Conservation (phyloP, 2,888 invertebrate species). For the Synanthedon vespiformis region DNA sequence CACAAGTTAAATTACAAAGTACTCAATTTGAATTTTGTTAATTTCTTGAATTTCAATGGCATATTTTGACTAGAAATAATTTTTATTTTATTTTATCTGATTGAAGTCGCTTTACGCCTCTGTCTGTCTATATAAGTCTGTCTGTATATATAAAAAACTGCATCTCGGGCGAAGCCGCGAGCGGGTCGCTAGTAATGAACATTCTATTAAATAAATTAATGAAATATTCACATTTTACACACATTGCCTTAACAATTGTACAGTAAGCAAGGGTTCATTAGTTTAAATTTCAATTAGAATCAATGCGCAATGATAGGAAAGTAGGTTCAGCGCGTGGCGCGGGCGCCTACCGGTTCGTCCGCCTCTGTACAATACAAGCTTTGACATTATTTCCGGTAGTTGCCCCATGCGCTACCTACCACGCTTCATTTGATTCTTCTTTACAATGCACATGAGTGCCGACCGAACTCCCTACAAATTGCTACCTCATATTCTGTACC, state of each 20-base stretch:
- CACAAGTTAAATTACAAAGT: constrained; percentile 2
- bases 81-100: too few species aligned
- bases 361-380: constrained; percentile 39
- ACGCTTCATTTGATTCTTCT: constrained; percentile 45
- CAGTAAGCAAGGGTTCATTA: constrained; percentile 18
- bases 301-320: constrained; percentile 23
- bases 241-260: constrained; percentile 9
- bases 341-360: constrained; percentile 19
- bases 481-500: too few species aligned
- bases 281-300: constrained; percentile 30
- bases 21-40: constrained; percentile 3
- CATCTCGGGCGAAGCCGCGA: too few species aligned
- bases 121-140: too few species aligned
- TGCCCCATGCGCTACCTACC: constrained; percentile 24
- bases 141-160: neutral
- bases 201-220: too few species aligned
- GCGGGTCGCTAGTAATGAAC: too few species aligned
- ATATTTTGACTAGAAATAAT: neutral
- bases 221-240: constrained; percentile 1
- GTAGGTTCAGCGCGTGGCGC: constrained; percentile 22
- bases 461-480: constrained; percentile 5
- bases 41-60: constrained; percentile 5
- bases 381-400: constrained; percentile 53
- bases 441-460: constrained; percentile 19
- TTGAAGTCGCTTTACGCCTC: too few species aligned